phyloP scores from a whole-genome alignment of 1,140 invertebrate genomes.

The Phymorhynchus buccinoides region DNA sequence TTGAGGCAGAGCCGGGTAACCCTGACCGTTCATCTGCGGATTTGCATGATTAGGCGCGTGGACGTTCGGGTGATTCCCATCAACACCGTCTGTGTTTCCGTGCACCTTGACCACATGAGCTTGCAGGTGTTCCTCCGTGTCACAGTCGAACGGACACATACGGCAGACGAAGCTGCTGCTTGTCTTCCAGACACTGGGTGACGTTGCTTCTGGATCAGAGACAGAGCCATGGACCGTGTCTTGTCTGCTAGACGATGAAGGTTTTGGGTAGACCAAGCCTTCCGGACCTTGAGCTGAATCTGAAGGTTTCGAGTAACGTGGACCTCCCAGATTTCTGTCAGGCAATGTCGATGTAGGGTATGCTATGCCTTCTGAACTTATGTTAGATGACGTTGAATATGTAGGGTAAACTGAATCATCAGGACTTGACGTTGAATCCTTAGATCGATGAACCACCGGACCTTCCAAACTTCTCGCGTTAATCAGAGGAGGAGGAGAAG shows the following conservation, averaged over 20 bases:
- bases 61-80: not conserved
- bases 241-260: not conserved
- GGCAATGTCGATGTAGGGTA: too few species aligned
- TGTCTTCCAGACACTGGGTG: not conserved
- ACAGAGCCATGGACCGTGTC: constrained; percentile 4
- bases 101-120: constrained; percentile 74
- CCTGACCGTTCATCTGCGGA: not conserved
- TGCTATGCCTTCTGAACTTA: too few species aligned
- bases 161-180: constrained; percentile 68
- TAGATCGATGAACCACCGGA: too few species aligned
- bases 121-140: constrained; percentile 67
- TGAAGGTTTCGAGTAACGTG: too few species aligned
- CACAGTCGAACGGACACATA: constrained; percentile 72
- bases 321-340: too few species aligned
- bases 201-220: not conserved
- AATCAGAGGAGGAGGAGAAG: constrained; percentile 42
- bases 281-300: too few species aligned
- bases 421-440: too few species aligned
- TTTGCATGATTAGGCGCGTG: not conserved
- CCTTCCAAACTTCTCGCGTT: not conserved
- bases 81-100: constrained; percentile 67
- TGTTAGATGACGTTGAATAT: too few species aligned
- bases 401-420: too few species aligned
- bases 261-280: not conserved
- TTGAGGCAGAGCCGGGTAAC: not conserved